phyloP scores from a whole-genome alignment of 1,140 invertebrate genomes.

The Eurosta solidaginis region DNA sequence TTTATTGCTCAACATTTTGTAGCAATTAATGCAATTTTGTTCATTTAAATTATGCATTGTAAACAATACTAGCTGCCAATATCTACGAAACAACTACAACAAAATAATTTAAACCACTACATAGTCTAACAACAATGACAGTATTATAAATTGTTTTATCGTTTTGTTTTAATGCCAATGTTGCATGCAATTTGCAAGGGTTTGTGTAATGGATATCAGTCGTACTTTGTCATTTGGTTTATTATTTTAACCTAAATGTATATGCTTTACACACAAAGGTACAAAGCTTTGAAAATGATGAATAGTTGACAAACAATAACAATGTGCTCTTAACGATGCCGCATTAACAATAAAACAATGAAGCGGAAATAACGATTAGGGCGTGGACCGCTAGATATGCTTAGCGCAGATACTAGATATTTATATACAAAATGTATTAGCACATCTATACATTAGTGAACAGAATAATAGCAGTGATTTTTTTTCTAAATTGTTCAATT shows the following conservation, averaged over 20 bases:
- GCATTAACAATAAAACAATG: neutral
- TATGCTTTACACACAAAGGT: no score
- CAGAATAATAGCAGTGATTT: no score
- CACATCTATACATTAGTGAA: neutral
- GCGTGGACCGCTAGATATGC: neutral
- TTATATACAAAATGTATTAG: neutral
- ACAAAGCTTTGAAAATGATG: conserved; percentile 5
- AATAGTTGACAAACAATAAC: conserved; percentile 18
- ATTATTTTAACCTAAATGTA: neutral
- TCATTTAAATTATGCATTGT: conserved; percentile 13
- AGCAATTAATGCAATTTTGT: conserved; percentile 6
- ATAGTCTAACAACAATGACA: neutral
- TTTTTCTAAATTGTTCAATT: no score
- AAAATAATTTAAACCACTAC: neutral
- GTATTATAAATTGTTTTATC: conserved; percentile 13
- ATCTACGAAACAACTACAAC: neutral
- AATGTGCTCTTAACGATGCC: no score
- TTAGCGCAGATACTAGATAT: neutral
- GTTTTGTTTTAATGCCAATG: neutral
- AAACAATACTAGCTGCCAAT: neutral
- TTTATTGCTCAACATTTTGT: neutral
- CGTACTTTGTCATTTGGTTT: neutral
- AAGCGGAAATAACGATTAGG: neutral
- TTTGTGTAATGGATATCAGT: neutral
- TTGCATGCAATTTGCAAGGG: conserved; percentile 16